Base-by-base conservation (phyloP, 2,113 vertebrate species). In the Perognathus longimembris region DNA sequence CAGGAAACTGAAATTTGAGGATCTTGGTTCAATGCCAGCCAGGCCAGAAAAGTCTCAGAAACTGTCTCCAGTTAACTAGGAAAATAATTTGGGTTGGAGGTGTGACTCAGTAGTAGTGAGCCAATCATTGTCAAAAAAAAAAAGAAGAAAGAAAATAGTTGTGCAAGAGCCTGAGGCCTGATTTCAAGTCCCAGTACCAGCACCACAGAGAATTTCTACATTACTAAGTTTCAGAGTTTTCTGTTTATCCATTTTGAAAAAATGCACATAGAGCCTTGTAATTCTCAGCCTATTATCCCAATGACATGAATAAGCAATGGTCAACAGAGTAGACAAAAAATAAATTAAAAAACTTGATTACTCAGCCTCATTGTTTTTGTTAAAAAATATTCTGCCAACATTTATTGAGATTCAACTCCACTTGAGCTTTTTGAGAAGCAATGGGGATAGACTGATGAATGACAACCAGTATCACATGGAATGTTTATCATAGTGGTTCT, bases 201-300 rank as follows among this genome's bases (percentile, higher is more conserved):
- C 15, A 54, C 50, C 50, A 54, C 50, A 54, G 50, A 54, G 50
- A 54, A 54, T 30, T 67, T 76, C 64, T 75, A 42, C 1, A 83
- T 50, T 17, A 79, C 22, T 61, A 81, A n/a, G 1, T 57, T 66
- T 89, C 57, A 76, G 28, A 45, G 15, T 54, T 54, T 54, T 54
- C 50, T 54, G 14, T 54, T 54, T 10, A 15, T 54, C 86, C 42
- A 69, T 34, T 73, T 66, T 42, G 80, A 61, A 26, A n/a, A 92
- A 80, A 64, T 21, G 0, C 59, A 21, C 34, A 40, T 18, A 9
- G 24, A 89, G 64, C 40, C 28, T 75, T 92, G 50, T 86, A 24
- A 91, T 40, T 77, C 74, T 85, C 64, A 54, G 34, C 42, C 14
- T 90, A 7, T 57, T 85, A n/a, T 81, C 34, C 67, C 81, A 74